Percentiles rank a stretch among this genome's conserved stretches.
These are phyloP conservation scores for Trinorchestia longiramus DNA, from an alignment of 1,140 invertebrate genomes.

Conservation along the genomic window DNA sequence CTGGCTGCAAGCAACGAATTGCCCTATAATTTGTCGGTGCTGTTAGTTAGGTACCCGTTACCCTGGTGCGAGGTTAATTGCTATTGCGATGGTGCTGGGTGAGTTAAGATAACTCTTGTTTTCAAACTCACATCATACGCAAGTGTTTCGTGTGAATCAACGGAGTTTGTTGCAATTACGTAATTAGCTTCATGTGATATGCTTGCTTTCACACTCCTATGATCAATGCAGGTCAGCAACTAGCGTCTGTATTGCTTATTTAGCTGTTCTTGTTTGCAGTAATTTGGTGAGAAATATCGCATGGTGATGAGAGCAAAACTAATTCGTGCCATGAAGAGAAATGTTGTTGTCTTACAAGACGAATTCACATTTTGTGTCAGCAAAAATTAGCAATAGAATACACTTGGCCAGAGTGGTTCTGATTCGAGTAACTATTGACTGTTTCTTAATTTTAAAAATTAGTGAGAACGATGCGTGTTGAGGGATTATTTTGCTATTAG, in stretches of 20 bases:
- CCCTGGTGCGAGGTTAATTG: neutral
- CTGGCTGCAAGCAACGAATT: neutral
- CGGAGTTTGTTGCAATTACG: neutral
- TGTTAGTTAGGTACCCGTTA: neutral
- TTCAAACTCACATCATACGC: neutral
- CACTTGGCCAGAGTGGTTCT: too few relatives aligned
- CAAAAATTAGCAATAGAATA: too few relatives aligned
- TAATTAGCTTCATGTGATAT: neutral
- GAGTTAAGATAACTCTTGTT: neutral
- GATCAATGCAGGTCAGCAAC: neutral
- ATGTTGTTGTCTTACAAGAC: neutral
- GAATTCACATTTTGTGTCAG: neutral
- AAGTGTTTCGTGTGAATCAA: neutral
- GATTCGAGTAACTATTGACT: too few relatives aligned
- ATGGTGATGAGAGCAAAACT: neutral
- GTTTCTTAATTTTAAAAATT: too few relatives aligned
- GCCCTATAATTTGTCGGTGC: neutral
- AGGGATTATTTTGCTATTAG: too few relatives aligned
- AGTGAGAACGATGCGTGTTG: too few relatives aligned
- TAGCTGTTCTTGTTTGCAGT: neutral
- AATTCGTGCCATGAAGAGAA: neutral
- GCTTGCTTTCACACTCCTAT: neutral
- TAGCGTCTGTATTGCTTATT: neutral
- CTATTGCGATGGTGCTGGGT: neutral
- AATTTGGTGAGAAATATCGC: neutral